These are phyloP conservation scores for Incurvaria masculella DNA, from an alignment of 2,888 invertebrate species.

Conservation along the genomic window DNA sequence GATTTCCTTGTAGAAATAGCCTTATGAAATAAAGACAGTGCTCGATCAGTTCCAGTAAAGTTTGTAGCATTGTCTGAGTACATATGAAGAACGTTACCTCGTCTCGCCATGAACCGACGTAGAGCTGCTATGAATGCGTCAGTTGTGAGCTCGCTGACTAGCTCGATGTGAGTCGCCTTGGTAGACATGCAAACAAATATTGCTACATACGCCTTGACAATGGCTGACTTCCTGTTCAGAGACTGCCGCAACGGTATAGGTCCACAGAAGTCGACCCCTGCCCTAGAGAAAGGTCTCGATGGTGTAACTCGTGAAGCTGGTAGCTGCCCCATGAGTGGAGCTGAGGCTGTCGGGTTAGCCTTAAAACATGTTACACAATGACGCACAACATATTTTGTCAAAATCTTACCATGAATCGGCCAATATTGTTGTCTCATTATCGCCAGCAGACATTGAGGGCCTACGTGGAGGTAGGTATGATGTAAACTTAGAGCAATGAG, in stretches of 20 bases:
- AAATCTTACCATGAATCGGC: neutral
- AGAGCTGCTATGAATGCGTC: constrained; percentile 14
- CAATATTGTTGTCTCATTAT: constrained; percentile 1
- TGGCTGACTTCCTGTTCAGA: neutral
- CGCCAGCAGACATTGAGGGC: constrained; percentile 1
- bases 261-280: constrained; percentile 4
- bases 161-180: constrained; percentile 10
- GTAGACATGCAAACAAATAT: constrained; percentile 1
- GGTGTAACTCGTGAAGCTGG: neutral
- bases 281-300: neutral
- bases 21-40: neutral
- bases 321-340: constrained; percentile 4
- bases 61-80: constrained; percentile 15
- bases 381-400: neutral
- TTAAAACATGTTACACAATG: constrained; percentile 5
- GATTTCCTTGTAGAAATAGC: neutral
- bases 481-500: constrained; percentile 4
- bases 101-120: constrained; percentile 12
- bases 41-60: constrained; percentile 10
- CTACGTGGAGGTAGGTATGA: neutral
- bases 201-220: constrained; percentile 1
- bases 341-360: neutral
- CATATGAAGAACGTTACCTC: constrained; percentile 10
- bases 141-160: constrained; percentile 11
- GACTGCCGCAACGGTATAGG: constrained; percentile 1